Conservation (phyloP, 2,113 vertebrate genomes). For the Holacanthus passer region DNA sequence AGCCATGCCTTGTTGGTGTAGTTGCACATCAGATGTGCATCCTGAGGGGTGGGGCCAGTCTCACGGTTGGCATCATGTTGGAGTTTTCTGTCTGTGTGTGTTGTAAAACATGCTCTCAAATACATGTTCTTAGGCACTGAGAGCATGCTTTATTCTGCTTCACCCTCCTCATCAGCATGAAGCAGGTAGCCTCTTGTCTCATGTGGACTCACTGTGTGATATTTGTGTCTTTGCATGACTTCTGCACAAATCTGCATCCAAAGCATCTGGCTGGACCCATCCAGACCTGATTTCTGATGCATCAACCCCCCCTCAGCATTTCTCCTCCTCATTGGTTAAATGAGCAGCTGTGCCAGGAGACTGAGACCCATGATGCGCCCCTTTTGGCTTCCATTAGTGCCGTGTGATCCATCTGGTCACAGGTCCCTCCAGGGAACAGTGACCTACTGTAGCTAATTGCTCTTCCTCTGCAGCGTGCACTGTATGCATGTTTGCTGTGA, state of each 20-base stretch:
- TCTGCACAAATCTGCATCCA: conserved; percentile 20
- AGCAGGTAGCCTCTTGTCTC: not conserved
- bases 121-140: not conserved
- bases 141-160: not conserved
- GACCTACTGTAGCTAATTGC: conserved; percentile 73
- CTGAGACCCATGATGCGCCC: conserved; percentile 67
- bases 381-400: conserved; percentile 78
- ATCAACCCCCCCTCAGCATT: conserved; percentile 10
- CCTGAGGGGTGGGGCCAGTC: conserved; percentile 76
- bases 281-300: conserved; percentile 58
- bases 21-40: conserved; percentile 64
- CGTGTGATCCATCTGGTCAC: conserved; percentile 78
- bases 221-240: conserved; percentile 7
- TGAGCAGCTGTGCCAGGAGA: conserved; percentile 78
- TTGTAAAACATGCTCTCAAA: conserved; percentile 8
- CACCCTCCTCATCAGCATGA: not conserved
- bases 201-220: conserved; percentile 37
- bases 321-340: conserved; percentile 73
- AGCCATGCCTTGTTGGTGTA: conserved; percentile 49
- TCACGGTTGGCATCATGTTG: conserved; percentile 50
- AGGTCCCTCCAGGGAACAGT: conserved; percentile 70
- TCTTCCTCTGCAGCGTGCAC: conserved; percentile 53
- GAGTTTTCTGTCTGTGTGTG: conserved; percentile 26
- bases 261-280: conserved; percentile 67
- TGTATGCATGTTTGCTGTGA: conserved; percentile 44